phyloP scores from a whole-genome alignment of 2,797 vertebrate genomes.

The Sebastes taczanowskii region DNA sequence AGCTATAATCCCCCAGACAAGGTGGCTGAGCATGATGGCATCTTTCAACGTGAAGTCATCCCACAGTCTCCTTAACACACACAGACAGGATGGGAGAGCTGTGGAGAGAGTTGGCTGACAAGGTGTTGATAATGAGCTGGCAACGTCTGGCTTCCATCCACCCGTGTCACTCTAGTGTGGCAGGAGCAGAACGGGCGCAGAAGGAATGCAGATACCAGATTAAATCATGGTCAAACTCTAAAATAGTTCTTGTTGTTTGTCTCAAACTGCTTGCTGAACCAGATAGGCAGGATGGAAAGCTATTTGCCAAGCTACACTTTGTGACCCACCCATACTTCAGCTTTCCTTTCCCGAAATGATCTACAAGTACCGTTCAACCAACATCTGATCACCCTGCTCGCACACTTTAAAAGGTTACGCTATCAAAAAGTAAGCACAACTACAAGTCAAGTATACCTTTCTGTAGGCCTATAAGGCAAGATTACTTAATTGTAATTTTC shows the following conservation, averaged over 20 bases:
- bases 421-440: no score
- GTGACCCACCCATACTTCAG: not conserved
- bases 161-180: slow-evolving; percentile 41
- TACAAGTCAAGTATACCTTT: no score
- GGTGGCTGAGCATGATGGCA: slow-evolving; percentile 23
- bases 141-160: slow-evolving; percentile 59
- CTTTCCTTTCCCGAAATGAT: not conserved
- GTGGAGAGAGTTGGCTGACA: slow-evolving; percentile 54
- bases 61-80: slow-evolving; percentile 10
- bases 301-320: not conserved
- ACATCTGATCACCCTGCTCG: not conserved
- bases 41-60: slow-evolving; percentile 36
- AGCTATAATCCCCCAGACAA: slow-evolving; percentile 44
- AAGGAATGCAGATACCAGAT: slow-evolving; percentile 36
- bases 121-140: slow-evolving; percentile 68
- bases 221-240: slow-evolving; percentile 11
- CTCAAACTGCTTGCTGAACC: slow-evolving; percentile 24
- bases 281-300: slow-evolving; percentile 2
- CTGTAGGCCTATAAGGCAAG: no score
- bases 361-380: not conserved
- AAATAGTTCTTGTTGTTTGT: slow-evolving; percentile 27
- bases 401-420: no score
- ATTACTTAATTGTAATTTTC: no score
- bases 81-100: slow-evolving; percentile 28
- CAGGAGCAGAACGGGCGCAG: slow-evolving; percentile 6